Percentiles rank a stretch among this genome's conserved stretches.
These are phyloP conservation scores for Hanleya hanleyi DNA, from an alignment of 2,888 invertebrate species.

Conservation along the genomic window DNA sequence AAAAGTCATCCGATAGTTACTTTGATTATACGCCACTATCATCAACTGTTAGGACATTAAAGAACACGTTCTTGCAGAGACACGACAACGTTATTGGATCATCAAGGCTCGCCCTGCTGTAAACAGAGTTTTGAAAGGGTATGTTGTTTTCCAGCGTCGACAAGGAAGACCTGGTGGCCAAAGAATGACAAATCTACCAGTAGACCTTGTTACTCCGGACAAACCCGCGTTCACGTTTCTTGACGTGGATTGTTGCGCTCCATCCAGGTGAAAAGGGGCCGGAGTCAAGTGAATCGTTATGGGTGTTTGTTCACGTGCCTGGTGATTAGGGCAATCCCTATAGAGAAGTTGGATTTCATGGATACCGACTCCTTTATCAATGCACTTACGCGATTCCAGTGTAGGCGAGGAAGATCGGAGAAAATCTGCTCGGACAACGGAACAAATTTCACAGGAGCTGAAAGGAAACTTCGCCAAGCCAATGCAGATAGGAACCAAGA, in stretches of 20 bases:
- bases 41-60: background rate
- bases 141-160: background rate
- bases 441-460: background rate
- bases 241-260: background rate
- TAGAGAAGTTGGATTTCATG: background rate
- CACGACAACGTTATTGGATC: conserved; percentile 11
- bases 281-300: background rate
- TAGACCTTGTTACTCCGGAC: background rate
- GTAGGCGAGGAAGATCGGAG: background rate
- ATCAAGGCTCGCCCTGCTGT: background rate
- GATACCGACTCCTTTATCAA: background rate
- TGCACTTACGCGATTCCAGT: background rate
- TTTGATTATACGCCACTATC: background rate
- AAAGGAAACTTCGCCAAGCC: no score
- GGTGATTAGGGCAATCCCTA: background rate
- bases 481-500: no score
- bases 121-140: background rate
- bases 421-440: background rate
- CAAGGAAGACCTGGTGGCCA: background rate
- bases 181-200: background rate
- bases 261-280: background rate
- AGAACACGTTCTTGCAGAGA: conserved; percentile 7
- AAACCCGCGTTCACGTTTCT: background rate
- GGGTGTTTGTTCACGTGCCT: background rate
- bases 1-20: background rate